Conservation (phyloP, 2,888 invertebrate species). For the Aelia acuminata region DNA sequence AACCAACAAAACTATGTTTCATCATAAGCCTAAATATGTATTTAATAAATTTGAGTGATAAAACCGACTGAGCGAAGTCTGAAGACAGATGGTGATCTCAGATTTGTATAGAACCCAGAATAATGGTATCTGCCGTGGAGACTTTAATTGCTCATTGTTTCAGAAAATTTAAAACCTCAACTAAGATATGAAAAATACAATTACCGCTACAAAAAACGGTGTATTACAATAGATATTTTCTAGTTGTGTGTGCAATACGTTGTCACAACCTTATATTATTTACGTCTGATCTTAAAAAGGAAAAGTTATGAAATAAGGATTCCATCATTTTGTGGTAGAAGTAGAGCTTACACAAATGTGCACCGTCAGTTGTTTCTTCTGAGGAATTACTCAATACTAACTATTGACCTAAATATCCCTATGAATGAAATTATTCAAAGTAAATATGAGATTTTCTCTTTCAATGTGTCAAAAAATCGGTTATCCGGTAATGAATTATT, state of each 20-base stretch:
- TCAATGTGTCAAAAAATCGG: no score
- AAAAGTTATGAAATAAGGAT: not conserved
- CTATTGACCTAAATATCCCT: not conserved
- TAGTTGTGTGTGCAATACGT: not conserved
- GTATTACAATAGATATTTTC: not conserved
- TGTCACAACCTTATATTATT: not conserved
- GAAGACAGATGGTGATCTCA: no score
- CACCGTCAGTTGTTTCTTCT: conserved; percentile 1
- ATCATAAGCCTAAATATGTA: no score
- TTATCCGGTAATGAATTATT: no score
- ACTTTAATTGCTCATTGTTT: no score
- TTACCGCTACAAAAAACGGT: not conserved
- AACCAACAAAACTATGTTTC: no score
- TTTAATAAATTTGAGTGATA: no score
- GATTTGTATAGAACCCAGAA: no score
- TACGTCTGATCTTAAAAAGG: not conserved
- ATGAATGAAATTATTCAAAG: not conserved
- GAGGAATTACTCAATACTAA: not conserved
- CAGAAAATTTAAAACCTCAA: no score
- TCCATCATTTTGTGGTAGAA: conserved; percentile 10
- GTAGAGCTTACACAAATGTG: not conserved
- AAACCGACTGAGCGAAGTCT: no score
- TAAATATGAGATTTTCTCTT: not conserved
- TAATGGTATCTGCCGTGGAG: no score
- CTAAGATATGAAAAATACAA: not conserved